Evolutionary conservation across 1,140 invertebrate genomes (phyloP).

Genomic region (Heliconius congener): DNA sequence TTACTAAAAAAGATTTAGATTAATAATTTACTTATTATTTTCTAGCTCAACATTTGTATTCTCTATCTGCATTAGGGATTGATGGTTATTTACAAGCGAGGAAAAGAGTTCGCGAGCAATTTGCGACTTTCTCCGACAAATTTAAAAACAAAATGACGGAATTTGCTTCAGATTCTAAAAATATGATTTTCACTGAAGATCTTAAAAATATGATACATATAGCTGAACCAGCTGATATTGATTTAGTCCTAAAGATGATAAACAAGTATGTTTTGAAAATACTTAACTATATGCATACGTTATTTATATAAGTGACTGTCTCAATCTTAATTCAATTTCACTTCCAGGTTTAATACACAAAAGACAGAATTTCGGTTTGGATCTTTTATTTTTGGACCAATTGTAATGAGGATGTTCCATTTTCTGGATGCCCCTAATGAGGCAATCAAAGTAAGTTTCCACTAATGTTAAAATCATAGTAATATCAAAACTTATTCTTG

Average conservation of each 20-base stretch:
- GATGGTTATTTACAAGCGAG: slow-evolving; percentile 82
- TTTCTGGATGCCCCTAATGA: slow-evolving; percentile 85
- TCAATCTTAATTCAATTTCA: background rate
- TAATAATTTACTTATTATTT: slow-evolving; percentile 20
- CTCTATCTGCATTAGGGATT: slow-evolving; percentile 82
- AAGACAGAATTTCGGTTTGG: slow-evolving; percentile 88
- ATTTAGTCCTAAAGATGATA: slow-evolving; percentile 86
- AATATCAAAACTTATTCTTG: background rate
- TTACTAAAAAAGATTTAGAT: background rate
- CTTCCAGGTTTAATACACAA: slow-evolving; percentile 86
- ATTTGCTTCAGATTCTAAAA: slow-evolving; percentile 80
- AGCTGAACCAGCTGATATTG: slow-evolving; percentile 84
- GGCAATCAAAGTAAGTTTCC: slow-evolving; percentile 82
- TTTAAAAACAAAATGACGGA: slow-evolving; percentile 87
- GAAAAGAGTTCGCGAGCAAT: slow-evolving; percentile 79
- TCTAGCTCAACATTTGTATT: slow-evolving; percentile 78
- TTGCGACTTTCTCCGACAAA: slow-evolving; percentile 83
- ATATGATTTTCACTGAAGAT: slow-evolving; percentile 92
- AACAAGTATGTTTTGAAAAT: slow-evolving; percentile 83
- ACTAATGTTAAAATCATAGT: background rate
- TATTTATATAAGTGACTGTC: background rate
- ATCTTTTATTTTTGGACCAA: slow-evolving; percentile 90
- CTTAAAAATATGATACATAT: slow-evolving; percentile 91
- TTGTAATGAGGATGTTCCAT: slow-evolving; percentile 90
- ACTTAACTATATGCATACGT: background rate